Evolutionary conservation across 2,797 vertebrate genomes (phyloP), one percentile per base, ranked within the genome.

Genomic region (Philypnodon macrostomus): DNA sequence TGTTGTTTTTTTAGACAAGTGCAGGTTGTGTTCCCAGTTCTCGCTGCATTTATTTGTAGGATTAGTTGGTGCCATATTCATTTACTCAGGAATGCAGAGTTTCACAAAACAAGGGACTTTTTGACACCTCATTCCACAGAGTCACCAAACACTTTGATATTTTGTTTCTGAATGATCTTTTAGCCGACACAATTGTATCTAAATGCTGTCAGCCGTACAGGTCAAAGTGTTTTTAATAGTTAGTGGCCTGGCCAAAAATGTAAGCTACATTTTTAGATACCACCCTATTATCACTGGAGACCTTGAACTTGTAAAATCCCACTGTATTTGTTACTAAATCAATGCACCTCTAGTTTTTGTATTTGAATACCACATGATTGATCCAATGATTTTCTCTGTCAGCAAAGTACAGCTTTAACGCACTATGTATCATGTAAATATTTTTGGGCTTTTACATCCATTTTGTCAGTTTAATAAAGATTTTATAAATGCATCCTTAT

Each of bases 361-460:
- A 7, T 27, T 30, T 47, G 1, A 41, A 42, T 36, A n/a, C n/a
- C n/a, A 33, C 7, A 5, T 17, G 3, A 15, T 19, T 37, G 42
- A 44, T 30, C 21, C 1, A 16, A 45, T 39, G 17, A 13, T 34
- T 39, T 32, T 58, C 27, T 68, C n/a, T n/a, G n/a, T n/a, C n/a
- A n/a, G n/a, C n/a, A n/a, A n/a, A n/a, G n/a, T n/a, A n/a, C n/a
- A n/a, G n/a, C n/a, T 68, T 47, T 12, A 47, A 60, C 66, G 63
- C 58, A 56, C 34, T 66, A 50, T 70, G 69, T 62, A 75, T 53
- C 69, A 56, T 41, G 75, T 49, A 70, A 73, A n/a, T n/a, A n/a
- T n/a, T 30, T 23, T 59, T 70, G 19, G 62, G 39, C 70, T 53
- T 73, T 50, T 63, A 54, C 6, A 2, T 45, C 13, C 45, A 36